Evolutionary conservation across 1,140 invertebrate genomes (phyloP).

Genomic region (Sinonovacula constricta): DNA sequence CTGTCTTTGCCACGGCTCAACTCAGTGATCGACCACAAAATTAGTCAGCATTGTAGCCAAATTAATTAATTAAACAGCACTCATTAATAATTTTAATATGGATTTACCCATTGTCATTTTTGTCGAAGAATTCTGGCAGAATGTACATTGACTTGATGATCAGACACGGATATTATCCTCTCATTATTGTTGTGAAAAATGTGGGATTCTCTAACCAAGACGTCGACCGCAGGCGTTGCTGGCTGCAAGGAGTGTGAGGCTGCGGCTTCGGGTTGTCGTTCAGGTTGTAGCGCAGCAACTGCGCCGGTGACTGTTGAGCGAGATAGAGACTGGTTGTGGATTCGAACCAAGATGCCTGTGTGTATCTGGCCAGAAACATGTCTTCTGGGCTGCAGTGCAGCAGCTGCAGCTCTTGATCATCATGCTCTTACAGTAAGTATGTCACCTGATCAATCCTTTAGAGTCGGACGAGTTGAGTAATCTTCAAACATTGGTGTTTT

Average conservation of each 20-base stretch:
- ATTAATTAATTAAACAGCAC: too few relatives aligned
- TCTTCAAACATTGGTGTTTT: conserved; percentile 6
- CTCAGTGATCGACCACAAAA: too few relatives aligned
- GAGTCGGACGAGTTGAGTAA: too few relatives aligned
- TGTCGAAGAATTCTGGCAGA: too few relatives aligned
- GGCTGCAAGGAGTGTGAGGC: conserved; percentile 48
- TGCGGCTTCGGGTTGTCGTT: conserved; percentile 40
- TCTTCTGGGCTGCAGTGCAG: conserved; percentile 61
- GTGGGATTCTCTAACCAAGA: conserved; percentile 58
- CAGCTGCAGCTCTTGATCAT: conserved; percentile 45
- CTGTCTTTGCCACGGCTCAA: too few relatives aligned
- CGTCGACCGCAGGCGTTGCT: conserved; percentile 12
- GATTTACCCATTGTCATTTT: too few relatives aligned
- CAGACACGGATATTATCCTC: too few relatives aligned
- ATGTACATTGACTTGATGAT: too few relatives aligned
- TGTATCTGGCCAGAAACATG: conserved; percentile 69
- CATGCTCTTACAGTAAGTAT: conserved; percentile 39
- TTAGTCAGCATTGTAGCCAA: too few relatives aligned
- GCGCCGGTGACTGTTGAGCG: conserved; percentile 63
- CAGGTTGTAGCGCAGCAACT: conserved; percentile 32
- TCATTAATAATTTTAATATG: too few relatives aligned
- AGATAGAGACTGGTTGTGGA: conserved; percentile 60
- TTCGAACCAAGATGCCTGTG: conserved; percentile 66
- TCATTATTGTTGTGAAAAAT: too few relatives aligned
- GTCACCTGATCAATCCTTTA: neutral